Evolutionary conservation across 2,888 invertebrate species (phyloP).

Genomic region (Cheilosia pagana): DNA sequence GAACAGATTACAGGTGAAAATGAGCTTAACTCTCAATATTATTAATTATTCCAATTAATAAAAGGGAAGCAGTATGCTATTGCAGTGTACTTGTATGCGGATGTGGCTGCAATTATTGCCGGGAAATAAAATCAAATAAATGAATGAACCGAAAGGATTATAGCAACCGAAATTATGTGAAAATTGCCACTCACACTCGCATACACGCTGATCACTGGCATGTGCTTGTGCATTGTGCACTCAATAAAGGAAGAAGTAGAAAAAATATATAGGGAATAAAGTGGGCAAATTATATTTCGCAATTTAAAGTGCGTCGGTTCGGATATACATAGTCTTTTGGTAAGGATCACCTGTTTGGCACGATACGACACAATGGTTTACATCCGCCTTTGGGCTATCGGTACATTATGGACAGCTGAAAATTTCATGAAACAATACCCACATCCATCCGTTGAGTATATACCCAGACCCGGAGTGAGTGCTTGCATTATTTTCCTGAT

Average conservation of each 20-base stretch:
- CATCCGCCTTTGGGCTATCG: constrained; percentile 43
- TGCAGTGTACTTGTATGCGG: neutral
- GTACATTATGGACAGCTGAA: neutral
- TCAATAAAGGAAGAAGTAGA: neutral
- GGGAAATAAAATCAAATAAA: constrained; percentile 57
- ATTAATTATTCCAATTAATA: constrained; percentile 83
- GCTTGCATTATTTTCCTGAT: constrained; percentile 66
- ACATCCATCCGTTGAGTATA: neutral
- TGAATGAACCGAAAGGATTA: constrained; percentile 58
- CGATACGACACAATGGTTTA: constrained; percentile 31
- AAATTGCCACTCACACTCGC: neutral
- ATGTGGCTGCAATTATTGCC: constrained; percentile 19
- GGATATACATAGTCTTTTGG: neutral
- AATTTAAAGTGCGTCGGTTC: constrained; percentile 5
- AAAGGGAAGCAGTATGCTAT: constrained; percentile 71
- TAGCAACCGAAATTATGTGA: constrained; percentile 43
- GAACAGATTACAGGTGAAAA: constrained; percentile 76
- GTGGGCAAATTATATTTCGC: constrained; percentile 22
- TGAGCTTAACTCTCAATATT: constrained; percentile 80
- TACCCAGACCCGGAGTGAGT: constrained; percentile 6
- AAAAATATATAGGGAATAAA: constrained; percentile 10
- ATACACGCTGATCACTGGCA: neutral
- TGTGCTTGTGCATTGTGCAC: no score
- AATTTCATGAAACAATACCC: constrained; percentile 35
- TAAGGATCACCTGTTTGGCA: constrained; percentile 42